Percentiles rank a stretch among this genome's conserved stretches.
Conservation (phyloP, 2,797 vertebrate genomes). For the Hydrophis major region DNA sequence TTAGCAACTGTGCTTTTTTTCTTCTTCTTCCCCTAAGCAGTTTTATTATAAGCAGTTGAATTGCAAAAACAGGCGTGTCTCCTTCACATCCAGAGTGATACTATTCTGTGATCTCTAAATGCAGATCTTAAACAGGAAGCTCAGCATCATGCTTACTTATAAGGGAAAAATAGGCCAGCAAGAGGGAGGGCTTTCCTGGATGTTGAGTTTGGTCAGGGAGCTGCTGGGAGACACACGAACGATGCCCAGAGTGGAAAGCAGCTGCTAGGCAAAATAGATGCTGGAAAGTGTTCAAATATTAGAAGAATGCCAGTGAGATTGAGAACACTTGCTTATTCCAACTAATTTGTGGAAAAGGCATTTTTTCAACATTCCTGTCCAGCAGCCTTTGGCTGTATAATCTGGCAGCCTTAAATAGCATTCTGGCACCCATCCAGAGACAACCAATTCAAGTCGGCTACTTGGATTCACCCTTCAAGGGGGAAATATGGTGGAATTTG, state of each 20-base stretch:
- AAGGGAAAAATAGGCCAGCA: conserved; percentile 11
- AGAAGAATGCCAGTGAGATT: conserved; percentile 48
- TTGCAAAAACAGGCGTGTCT: neutral
- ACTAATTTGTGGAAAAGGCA: conserved; percentile 37
- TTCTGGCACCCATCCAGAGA: conserved; percentile 36
- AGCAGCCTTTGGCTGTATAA: conserved; percentile 24
- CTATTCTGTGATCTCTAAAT: neutral
- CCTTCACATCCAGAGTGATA: rapidly evolving
- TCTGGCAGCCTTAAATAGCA: conserved; percentile 22
- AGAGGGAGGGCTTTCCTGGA: neutral
- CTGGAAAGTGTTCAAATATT: conserved; percentile 44
- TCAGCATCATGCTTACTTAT: neutral
- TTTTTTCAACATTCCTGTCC: conserved; percentile 48
- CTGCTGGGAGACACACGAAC: neutral
- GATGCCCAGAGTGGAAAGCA: conserved; percentile 37
- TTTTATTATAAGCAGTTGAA: neutral
- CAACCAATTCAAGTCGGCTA: conserved; percentile 35
- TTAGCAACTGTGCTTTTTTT: neutral
- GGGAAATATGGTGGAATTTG: conserved; percentile 6
- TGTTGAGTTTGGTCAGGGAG: neutral
- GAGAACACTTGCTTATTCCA: conserved; percentile 49
- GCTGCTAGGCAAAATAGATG: conserved; percentile 31
- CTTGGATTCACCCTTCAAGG: conserved; percentile 28
- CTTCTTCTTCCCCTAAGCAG: neutral
- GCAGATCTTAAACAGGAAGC: neutral